phyloP scores from a whole-genome alignment of 92 coral and sea anemone genomes.

The Porites lobata region DNA sequence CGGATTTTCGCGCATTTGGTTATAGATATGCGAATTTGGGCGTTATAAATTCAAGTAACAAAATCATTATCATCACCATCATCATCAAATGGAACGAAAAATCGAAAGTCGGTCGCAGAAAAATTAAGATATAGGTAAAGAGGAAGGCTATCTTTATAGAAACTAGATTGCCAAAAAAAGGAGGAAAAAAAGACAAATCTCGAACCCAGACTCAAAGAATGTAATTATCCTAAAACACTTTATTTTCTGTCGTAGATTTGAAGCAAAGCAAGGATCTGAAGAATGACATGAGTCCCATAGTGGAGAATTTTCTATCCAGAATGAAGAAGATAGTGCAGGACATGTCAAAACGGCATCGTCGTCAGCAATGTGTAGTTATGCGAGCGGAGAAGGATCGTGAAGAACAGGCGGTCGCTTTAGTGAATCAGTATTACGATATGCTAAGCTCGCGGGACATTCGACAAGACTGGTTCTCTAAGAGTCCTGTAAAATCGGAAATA shows the following conservation, averaged over 20 bases:
- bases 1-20: too few relatives aligned
- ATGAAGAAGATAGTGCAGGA: conserved; percentile 1
- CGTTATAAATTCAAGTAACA: too few relatives aligned
- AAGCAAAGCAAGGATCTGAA: conserved; percentile 24
- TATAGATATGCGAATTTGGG: too few relatives aligned
- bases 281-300: conserved; percentile 21
- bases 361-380: neutral
- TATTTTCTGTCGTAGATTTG: conserved; percentile 13
- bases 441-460: conserved; percentile 42
- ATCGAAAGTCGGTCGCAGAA: too few relatives aligned
- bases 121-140: too few relatives aligned
- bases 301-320: conserved; percentile 11
- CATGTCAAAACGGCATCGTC: conserved; percentile 20
- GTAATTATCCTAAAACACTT: neutral
- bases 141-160: neutral
- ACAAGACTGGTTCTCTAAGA: conserved; percentile 28
- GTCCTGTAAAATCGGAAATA: too few relatives aligned
- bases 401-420: conserved; percentile 14
- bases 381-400: conserved; percentile 13
- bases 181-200: too few relatives aligned
- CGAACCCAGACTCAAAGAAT: neutral
- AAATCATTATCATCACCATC: too few relatives aligned
- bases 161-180: neutral
- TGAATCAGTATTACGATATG: conserved; percentile 20
- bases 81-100: too few relatives aligned